Evolutionary conservation across 2,888 invertebrate genomes (phyloP).

Genomic region (Acanthococcus lagerstroemiae): DNA sequence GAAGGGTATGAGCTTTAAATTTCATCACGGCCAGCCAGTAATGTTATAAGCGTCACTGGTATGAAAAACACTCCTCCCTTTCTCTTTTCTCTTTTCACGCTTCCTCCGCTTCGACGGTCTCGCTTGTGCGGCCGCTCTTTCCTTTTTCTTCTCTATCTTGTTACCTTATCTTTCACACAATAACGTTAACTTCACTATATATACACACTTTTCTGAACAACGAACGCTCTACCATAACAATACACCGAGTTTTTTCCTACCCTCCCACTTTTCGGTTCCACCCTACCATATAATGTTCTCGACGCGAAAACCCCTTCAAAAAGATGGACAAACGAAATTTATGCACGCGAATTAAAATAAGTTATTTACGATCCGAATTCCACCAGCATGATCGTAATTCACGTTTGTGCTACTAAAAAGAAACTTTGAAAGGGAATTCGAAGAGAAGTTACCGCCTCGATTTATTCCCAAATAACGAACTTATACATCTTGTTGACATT

Average conservation of each 20-base stretch:
- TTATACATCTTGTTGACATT: too few species aligned
- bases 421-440: constrained; percentile 12
- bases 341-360: constrained; percentile 30
- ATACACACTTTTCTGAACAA: background rate
- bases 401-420: constrained; percentile 24
- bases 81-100: background rate
- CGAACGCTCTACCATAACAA: constrained; percentile 1
- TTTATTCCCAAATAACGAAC: too few species aligned
- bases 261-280: background rate
- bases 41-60: constrained; percentile 28
- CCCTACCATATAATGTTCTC: background rate
- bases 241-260: constrained; percentile 1
- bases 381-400: constrained; percentile 21
- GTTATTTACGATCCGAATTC: constrained; percentile 27
- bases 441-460: too few species aligned
- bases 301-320: constrained; percentile 10
- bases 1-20: constrained; percentile 36
- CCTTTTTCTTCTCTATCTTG: background rate
- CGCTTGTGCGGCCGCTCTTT: background rate
- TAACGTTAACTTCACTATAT: constrained; percentile 14
- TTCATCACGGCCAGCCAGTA: constrained; percentile 34
- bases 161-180: constrained; percentile 15
- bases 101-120: background rate
- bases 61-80: constrained; percentile 21
- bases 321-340: constrained; percentile 26